Evolutionary conservation across 2,113 vertebrate species (phyloP), one percentile per base, ranked within the genome.

Genomic region (Alexandromys fortis): DNA sequence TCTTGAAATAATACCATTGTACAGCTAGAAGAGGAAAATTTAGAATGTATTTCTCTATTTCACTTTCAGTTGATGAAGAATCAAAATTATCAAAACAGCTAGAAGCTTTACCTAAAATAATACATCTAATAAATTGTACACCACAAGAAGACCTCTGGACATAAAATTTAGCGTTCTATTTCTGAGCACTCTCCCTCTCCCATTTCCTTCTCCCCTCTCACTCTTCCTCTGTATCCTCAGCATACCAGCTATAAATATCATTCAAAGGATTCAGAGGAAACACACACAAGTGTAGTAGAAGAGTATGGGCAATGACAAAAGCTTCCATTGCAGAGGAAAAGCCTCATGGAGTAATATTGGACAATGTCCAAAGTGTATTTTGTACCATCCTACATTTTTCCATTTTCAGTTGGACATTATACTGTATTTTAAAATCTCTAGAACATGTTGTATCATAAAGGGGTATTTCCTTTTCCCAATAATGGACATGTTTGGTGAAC

Each of bases 1-100:
- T 92, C 92, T 95, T 91, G 14, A 33, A 91, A 94, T 92, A 94
- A 96, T 63, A 76, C 24, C 72, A 76, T 91, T 96, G 94, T 83
- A 95, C 28, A 95, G 33, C n/a, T 86, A 79, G 45, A 75, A 90
- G n/a, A 95, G 24, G 42, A 96, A 96, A 90, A 90, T 91, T 91
- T 92, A 93, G 70, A 94, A 79, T 21, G 78, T 70, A 65, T 70
- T 68, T 87, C 68, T 94, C 47, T 79, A 90, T 91, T 89, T 11
- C 14, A 68, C 21, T 91, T 49, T 95, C 89, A 94, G 61, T 88
- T 87, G 52, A 8, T 91, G 33, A 83, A 61, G n/a, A 89, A 96
- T 55, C 1, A 67, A 90, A 85, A 65, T 45, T 85, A 97, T 95
- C 70, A 73, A 95, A 93, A 95, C 82, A 93, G 93, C 73, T 94